These are phyloP conservation scores for Hypomecis atomaria DNA, from an alignment of 2,888 invertebrate genomes.

Conservation along the genomic window DNA sequence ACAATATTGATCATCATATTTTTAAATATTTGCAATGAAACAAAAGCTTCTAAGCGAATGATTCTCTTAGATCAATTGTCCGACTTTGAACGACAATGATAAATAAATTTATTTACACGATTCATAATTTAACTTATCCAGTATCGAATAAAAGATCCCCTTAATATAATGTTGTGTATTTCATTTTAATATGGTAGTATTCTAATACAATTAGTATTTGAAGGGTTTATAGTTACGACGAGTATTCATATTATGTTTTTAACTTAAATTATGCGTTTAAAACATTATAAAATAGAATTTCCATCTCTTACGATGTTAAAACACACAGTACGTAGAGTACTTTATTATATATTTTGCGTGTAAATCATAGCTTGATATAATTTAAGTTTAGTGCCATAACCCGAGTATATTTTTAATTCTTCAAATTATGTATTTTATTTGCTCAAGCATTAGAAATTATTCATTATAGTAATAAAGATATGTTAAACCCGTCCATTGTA, in stretches of 20 bases:
- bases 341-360: conserved; percentile 35
- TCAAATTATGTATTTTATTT: conserved; percentile 49
- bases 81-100: not conserved
- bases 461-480: conserved; percentile 20
- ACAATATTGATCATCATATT: too few species aligned
- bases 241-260: not conserved
- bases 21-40: too few species aligned
- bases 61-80: too few species aligned
- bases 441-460: conserved; percentile 55
- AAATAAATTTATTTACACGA: not conserved
- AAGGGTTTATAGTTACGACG: not conserved
- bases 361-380: conserved; percentile 41
- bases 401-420: conserved; percentile 55
- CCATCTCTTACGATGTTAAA: conserved; percentile 26
- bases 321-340: not conserved
- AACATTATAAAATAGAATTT: conserved; percentile 23
- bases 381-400: conserved; percentile 71
- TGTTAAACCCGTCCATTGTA: conserved; percentile 58
- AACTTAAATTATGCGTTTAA: conserved; percentile 4
- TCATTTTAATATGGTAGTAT: conserved; percentile 1
- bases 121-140: conserved; percentile 1
- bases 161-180: conserved; percentile 5
- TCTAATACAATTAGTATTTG: not conserved
- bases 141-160: conserved; percentile 9
- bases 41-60: too few species aligned